Conservation (phyloP, 2,113 vertebrate genomes). For the Pardalotus punctatus region DNA sequence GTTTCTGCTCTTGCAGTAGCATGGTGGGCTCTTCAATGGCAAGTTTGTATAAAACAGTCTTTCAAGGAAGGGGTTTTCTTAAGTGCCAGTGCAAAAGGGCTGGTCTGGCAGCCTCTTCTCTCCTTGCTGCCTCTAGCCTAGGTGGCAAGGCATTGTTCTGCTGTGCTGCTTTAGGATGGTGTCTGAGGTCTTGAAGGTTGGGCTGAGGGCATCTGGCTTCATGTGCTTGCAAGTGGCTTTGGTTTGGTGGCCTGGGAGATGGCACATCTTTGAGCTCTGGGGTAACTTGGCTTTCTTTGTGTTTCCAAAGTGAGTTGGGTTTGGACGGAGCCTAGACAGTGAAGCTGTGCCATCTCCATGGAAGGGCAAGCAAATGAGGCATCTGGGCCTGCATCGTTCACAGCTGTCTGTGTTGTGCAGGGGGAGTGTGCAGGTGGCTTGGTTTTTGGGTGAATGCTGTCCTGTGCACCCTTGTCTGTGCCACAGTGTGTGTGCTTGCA, state of each 20-base stretch:
- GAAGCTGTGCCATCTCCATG: rapidly evolving
- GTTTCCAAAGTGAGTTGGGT: background rate
- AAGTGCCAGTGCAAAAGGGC: conserved; percentile 46
- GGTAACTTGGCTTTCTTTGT: background rate
- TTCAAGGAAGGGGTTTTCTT: background rate
- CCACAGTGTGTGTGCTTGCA: rapidly evolving
- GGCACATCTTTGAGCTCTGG: background rate
- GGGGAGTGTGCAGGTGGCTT: rapidly evolving
- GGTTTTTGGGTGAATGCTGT: rapidly evolving
- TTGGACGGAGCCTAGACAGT: background rate
- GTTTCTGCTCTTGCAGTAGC: background rate
- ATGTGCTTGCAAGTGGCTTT: background rate
- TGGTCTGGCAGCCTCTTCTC: background rate
- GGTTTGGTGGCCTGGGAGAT: background rate
- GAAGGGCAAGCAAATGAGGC: background rate
- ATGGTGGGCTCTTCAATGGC: background rate
- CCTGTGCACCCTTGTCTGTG: background rate
- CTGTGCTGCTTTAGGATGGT: background rate
- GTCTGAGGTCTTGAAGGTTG: background rate
- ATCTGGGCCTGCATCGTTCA: background rate
- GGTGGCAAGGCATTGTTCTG: background rate
- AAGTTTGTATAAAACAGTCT: background rate
- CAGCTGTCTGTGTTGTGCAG: rapidly evolving
- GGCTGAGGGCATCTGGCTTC: background rate
- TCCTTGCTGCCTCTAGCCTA: background rate